A percentile compares a stretch with the other conserved stretches of the same genome.
phyloP scores from a whole-genome alignment of 2,797 vertebrate species.

The Leucoraja ocellata region DNA sequence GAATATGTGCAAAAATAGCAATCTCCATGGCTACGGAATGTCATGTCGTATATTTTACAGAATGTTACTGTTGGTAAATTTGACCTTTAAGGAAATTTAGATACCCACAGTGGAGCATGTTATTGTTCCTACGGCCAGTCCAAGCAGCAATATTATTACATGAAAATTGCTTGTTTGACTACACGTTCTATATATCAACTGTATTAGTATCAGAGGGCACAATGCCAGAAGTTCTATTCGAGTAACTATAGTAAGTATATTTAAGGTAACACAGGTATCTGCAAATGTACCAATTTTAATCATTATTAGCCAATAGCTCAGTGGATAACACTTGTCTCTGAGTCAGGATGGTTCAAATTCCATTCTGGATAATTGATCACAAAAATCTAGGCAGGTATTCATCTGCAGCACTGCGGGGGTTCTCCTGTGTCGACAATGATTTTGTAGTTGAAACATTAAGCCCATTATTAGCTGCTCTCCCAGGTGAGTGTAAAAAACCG shows the following conservation, averaged over 20 bases:
- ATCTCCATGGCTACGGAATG: conserved; percentile 24
- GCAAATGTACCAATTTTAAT: neutral
- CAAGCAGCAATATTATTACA: neutral
- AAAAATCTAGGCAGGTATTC: too few relatives aligned
- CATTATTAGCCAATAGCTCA: neutral
- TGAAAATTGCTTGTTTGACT: neutral
- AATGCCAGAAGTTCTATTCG: neutral
- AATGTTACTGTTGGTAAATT: neutral
- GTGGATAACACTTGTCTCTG: too few relatives aligned
- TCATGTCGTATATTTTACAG: neutral
- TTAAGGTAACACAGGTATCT: neutral
- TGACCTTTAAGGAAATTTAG: conserved; percentile 11
- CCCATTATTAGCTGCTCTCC: too few relatives aligned
- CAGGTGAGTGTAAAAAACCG: too few relatives aligned
- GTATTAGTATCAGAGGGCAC: neutral
- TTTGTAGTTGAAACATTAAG: too few relatives aligned
- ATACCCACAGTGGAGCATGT: neutral
- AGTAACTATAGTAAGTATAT: neutral
- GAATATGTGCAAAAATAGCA: conserved; percentile 26
- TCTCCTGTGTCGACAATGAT: too few relatives aligned
- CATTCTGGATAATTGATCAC: too few relatives aligned
- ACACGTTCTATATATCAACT: neutral
- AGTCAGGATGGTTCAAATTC: too few relatives aligned
- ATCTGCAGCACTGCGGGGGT: too few relatives aligned
- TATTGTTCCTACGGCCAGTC: neutral